Conservation (phyloP, 2,797 vertebrate genomes). For the Perdix hodgsoniae region DNA sequence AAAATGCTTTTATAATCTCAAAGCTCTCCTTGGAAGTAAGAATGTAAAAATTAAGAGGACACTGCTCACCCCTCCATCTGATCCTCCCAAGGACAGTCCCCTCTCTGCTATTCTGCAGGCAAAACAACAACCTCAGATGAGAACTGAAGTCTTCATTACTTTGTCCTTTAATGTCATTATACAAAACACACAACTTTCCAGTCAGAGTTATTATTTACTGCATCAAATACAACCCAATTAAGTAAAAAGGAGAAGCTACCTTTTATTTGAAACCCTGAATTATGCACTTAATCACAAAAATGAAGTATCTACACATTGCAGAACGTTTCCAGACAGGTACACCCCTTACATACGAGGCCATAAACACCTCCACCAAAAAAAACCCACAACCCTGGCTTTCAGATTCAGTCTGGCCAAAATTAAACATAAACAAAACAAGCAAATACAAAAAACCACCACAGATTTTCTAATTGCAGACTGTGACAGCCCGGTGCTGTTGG, state of each 20-base stretch:
- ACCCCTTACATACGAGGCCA: background rate
- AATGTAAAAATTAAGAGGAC: slow-evolving; percentile 41
- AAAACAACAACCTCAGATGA: slow-evolving; percentile 64
- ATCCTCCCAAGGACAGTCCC: slow-evolving; percentile 92
- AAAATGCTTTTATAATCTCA: slow-evolving; percentile 8
- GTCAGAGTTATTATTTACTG: background rate
- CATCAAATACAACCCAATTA: background rate
- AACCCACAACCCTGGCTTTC: background rate
- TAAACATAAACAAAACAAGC: background rate
- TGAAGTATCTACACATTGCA: background rate
- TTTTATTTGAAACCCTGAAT: background rate
- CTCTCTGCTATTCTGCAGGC: slow-evolving; percentile 91
- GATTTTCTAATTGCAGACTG: background rate
- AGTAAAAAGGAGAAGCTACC: background rate
- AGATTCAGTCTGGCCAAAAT: background rate
- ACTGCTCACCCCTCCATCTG: slow-evolving; percentile 92
- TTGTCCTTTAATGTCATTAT: background rate
- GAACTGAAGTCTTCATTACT: slow-evolving; percentile 1
- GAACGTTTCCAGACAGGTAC: background rate
- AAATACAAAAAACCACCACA: background rate
- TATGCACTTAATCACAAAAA: background rate
- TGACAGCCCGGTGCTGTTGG: background rate
- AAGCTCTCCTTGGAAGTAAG: slow-evolving; percentile 32
- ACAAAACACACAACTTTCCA: background rate
- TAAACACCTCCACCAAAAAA: background rate